Evolutionary conservation across 1,140 invertebrate genomes (phyloP).

Genomic region (Tenebrio molitor): DNA sequence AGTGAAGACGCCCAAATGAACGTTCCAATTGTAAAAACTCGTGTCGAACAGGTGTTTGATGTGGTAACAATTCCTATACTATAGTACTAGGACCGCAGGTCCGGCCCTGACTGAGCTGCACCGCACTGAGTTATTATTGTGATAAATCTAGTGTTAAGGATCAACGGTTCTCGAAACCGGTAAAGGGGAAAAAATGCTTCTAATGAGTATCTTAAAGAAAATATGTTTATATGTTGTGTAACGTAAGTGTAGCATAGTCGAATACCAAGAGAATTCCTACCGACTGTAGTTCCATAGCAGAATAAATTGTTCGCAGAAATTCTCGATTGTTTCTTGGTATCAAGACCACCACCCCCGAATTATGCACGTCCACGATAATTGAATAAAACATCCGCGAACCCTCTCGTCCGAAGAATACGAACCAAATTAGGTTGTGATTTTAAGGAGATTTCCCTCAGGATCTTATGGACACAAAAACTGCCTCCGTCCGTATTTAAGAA

Average conservation of each 20-base stretch:
- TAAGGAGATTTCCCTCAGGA: conserved; percentile 20
- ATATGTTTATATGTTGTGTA: conserved; percentile 55
- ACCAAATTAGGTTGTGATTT: conserved; percentile 1
- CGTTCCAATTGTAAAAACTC: conserved; percentile 8
- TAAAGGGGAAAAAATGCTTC: conserved; percentile 55
- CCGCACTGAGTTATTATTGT: conserved; percentile 52
- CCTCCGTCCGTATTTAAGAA: not conserved
- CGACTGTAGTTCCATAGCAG: conserved; percentile 30
- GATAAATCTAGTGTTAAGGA: conserved; percentile 47
- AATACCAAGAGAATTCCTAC: conserved; percentile 6
- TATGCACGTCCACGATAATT: not conserved
- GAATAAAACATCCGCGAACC: not conserved
- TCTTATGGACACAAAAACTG: conserved; percentile 3
- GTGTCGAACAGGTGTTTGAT: not conserved
- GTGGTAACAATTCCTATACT: too few relatives aligned
- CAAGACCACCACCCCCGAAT: not conserved
- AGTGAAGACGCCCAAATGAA: conserved; percentile 50
- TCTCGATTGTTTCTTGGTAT: too few relatives aligned
- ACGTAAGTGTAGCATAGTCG: conserved; percentile 17
- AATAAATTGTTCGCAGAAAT: conserved; percentile 41
- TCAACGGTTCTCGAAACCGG: conserved; percentile 44
- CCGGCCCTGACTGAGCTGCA: not conserved
- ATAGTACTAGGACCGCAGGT: too few relatives aligned
- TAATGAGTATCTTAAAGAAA: conserved; percentile 44
- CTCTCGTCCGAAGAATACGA: not conserved